phyloP scores from a whole-genome alignment of 2,797 vertebrate genomes.

The Lates japonicus region DNA sequence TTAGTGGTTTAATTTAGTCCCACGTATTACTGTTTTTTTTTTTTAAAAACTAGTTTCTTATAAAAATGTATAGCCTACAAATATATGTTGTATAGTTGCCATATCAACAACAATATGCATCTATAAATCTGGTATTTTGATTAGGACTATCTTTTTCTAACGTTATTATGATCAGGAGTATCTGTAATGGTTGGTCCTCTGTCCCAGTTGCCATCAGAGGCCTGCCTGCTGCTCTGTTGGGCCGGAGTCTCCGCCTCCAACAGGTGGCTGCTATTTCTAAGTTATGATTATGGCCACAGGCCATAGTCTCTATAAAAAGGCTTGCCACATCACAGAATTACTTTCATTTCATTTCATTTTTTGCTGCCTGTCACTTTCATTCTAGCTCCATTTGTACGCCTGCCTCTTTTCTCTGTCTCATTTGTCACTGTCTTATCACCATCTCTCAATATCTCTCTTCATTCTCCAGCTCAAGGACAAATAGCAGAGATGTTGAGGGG shows the following conservation, averaged over 20 bases:
- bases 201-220: slow-evolving; percentile 5
- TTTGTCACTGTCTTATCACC: slow-evolving; percentile 1
- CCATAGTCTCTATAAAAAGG: slow-evolving; percentile 62
- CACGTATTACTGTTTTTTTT: background rate
- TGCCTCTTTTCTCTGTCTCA: background rate
- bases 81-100: background rate
- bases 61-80: background rate
- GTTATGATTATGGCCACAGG: slow-evolving; percentile 39
- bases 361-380: slow-evolving; percentile 12
- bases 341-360: slow-evolving; percentile 32
- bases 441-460: background rate
- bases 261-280: slow-evolving; percentile 78
- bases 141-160: slow-evolving; percentile 3
- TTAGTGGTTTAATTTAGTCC: background rate
- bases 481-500: slow-evolving; percentile 15
- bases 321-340: slow-evolving; percentile 4
- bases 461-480: slow-evolving; percentile 14
- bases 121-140: background rate
- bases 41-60: background rate
- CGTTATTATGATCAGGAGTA: background rate
- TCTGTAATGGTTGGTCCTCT: background rate
- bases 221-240: background rate
- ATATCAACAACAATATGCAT: background rate
- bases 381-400: background rate
- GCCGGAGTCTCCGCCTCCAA: slow-evolving; percentile 40